A percentile compares a stretch with the other conserved stretches of the same genome.
Conservation (phyloP, 2,797 vertebrate genomes). For the Atherinosoma microstoma region DNA sequence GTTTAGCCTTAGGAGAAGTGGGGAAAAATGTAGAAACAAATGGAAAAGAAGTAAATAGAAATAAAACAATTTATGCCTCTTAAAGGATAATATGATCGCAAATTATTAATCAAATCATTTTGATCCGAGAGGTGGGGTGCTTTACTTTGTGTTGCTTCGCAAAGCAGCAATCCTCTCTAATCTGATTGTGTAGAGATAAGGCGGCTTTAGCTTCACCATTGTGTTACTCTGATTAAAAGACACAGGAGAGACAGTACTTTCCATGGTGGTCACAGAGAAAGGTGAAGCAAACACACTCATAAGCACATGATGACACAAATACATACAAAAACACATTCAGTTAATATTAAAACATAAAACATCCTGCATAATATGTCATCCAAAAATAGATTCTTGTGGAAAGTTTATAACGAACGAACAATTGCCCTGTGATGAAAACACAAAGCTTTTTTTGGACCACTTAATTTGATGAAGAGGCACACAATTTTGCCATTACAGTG, state of each 20-base stretch:
- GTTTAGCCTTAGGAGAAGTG: slow-evolving; percentile 63
- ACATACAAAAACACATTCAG: not conserved
- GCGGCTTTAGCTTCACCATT: slow-evolving; percentile 81
- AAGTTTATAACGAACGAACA: too few species aligned
- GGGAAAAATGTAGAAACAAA: slow-evolving; percentile 50
- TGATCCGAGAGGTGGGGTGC: slow-evolving; percentile 71
- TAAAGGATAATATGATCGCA: slow-evolving; percentile 86
- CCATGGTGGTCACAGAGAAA: slow-evolving; percentile 65
- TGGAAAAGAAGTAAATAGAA: slow-evolving; percentile 82
- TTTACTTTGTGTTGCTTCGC: slow-evolving; percentile 82
- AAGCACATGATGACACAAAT: slow-evolving; percentile 20
- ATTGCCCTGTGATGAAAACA: too few species aligned
- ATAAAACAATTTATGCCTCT: slow-evolving; percentile 86
- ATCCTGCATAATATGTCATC: too few species aligned
- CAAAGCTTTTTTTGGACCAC: too few species aligned
- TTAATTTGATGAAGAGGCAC: too few species aligned
- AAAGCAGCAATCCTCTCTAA: slow-evolving; percentile 84
- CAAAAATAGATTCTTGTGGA: too few species aligned
- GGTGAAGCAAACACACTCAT: slow-evolving; percentile 47
- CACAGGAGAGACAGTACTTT: slow-evolving; percentile 62
- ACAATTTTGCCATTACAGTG: too few species aligned
- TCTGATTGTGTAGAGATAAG: slow-evolving; percentile 87
- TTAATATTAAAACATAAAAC: too few species aligned
- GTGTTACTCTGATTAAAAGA: slow-evolving; percentile 80
- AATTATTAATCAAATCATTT: slow-evolving; percentile 88